Percentiles rank a stretch among this genome's conserved stretches.
phyloP scores from a whole-genome alignment of 1,140 invertebrate genomes.

The Drosophila cardini region DNA sequence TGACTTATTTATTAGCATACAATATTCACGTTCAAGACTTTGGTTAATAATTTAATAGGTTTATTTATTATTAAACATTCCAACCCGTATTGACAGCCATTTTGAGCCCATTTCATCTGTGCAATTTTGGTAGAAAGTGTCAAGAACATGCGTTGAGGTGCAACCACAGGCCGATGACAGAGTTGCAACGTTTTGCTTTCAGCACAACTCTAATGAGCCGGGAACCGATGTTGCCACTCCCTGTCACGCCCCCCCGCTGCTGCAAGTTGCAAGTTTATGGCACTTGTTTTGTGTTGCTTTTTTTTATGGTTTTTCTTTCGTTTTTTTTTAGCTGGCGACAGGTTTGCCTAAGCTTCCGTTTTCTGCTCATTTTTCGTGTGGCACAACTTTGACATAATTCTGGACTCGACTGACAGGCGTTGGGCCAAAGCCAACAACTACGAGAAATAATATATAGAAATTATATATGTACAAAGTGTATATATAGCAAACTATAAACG shows the following conservation, averaged over 20 bases:
- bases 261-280: slow-evolving; percentile 62
- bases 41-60: too few species aligned
- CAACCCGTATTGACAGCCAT: background rate
- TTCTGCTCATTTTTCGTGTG: slow-evolving; percentile 46
- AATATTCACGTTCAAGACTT: too few species aligned
- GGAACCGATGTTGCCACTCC: slow-evolving; percentile 33
- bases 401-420: slow-evolving; percentile 66
- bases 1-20: too few species aligned
- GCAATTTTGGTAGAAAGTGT: slow-evolving; percentile 46
- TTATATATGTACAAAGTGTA: slow-evolving; percentile 39
- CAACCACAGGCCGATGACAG: slow-evolving; percentile 64
- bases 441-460: slow-evolving; percentile 37
- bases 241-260: background rate
- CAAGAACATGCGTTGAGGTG: slow-evolving; percentile 55
- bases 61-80: too few species aligned
- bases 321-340: slow-evolving; percentile 40
- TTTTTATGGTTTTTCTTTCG: too few species aligned
- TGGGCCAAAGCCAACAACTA: slow-evolving; percentile 51
- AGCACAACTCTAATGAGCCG: slow-evolving; percentile 71
- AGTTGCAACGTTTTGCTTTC: slow-evolving; percentile 19
- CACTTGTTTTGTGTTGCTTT: slow-evolving; percentile 68
- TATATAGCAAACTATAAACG: too few species aligned
- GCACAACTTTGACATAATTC: slow-evolving; percentile 82
- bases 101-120: background rate
- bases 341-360: background rate